A percentile compares a stretch with the other conserved stretches of the same genome.
These are phyloP conservation scores for Whitmania pigra DNA, from an alignment of 1,140 invertebrate species.

Conservation along the genomic window DNA sequence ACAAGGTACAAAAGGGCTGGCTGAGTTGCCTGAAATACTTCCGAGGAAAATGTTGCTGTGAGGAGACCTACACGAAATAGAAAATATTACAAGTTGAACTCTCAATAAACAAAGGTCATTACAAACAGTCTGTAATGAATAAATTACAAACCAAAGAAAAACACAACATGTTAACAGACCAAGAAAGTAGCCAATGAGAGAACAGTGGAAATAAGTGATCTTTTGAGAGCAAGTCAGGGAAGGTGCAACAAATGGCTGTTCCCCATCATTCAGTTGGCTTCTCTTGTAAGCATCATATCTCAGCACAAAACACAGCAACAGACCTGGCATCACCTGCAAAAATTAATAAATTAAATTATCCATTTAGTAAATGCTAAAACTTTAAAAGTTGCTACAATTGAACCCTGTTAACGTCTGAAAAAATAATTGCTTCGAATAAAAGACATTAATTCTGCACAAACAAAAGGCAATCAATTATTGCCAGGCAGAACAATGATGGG, in stretches of 20 bases:
- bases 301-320: constrained; percentile 85
- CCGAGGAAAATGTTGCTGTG: constrained; percentile 88
- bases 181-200: constrained; percentile 89
- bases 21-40: constrained; percentile 93
- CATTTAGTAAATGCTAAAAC: background rate
- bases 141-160: background rate
- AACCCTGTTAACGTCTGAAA: background rate
- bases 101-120: background rate
- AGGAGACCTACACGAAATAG: constrained; percentile 55
- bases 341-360: background rate
- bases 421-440: background rate
- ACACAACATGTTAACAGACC: constrained; percentile 33
- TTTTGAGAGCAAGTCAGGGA: constrained; percentile 47
- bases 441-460: background rate
- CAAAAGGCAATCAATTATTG: background rate
- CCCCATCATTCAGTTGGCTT: constrained; percentile 54
- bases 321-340: constrained; percentile 72
- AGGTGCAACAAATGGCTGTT: constrained; percentile 60
- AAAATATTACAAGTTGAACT: constrained; percentile 19
- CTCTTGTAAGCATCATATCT: constrained; percentile 91
- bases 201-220: constrained; percentile 83
- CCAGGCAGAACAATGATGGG: background rate
- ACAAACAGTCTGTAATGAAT: background rate
- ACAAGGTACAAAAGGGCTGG: constrained; percentile 90
- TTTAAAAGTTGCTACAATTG: background rate